Base-by-base conservation (phyloP, 2,797 vertebrate genomes). In the Tapera naevia region DNA sequence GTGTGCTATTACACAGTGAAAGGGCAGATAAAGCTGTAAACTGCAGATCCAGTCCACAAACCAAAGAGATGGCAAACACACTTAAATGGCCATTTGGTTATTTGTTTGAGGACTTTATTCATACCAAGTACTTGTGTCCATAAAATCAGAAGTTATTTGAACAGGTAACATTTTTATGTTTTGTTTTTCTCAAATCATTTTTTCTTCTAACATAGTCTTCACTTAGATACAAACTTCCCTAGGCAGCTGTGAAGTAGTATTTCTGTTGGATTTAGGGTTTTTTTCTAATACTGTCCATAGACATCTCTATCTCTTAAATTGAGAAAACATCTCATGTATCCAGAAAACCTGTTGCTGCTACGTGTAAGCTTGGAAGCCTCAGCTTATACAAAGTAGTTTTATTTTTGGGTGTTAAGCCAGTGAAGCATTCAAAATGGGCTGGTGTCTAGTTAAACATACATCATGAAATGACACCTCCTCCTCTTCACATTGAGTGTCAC, bases 121-220 rank as follows among this genome's bases (percentile, higher is more conserved):
- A 18, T 43, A 79, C 33, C 48, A 57, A 72, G 17, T 32, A 33
- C 61, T 95, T 91, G 14, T 60, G 54, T 82, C 13, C 39, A 17
- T 84, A 91, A 96, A 94, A 65, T 22, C 66, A 87, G 61, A 80
- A 67, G 25, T 93, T 60, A 81, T 91, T 95, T 73, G n/a, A 57
- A 82, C 24, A 21, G 66, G 23, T 33, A 8, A 23, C 7, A 2
- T 61, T 78, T 90, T 80, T 86, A 1, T 73, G 94, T 78, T 80
- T 22, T 51, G 43, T 80, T 91, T 94, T 95, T 60, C 28, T 83
- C 32, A 33, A 91, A 82, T 73, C 3, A 13, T n/a, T 43, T 86
- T 92, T 96, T 90, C 37, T 94, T 71, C 16, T 64, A 46, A 41
- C 12, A 10, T 13, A 35, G 8, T 60, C 51, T 73, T 73, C 43